Conservation (phyloP, 2,797 vertebrate genomes). For the Mionectes olivaceus region DNA sequence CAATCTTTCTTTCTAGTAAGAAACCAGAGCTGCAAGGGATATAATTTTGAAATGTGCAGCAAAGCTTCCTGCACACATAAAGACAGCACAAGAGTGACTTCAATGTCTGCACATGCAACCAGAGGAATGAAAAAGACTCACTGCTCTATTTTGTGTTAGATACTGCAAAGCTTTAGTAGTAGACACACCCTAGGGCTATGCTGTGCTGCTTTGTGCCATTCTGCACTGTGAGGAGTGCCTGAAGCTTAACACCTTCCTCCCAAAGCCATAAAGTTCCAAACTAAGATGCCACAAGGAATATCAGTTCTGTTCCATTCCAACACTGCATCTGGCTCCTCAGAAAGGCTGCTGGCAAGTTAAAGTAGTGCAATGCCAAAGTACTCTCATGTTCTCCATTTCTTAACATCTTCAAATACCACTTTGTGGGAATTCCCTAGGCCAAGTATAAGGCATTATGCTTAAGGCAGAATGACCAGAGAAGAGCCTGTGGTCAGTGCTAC, state of each 20-base stretch:
- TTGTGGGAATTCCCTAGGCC: not conserved
- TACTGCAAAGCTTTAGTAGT: not conserved
- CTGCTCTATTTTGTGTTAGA: not conserved
- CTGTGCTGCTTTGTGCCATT: not conserved
- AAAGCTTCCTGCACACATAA: not conserved
- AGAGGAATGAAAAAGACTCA: not conserved
- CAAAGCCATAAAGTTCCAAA: slow-evolving; percentile 3
- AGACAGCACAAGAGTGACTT: not conserved
- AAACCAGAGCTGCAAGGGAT: not conserved
- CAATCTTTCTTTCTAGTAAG: not conserved
- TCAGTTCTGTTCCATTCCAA: not conserved
- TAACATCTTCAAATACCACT: not conserved
- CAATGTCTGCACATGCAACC: not conserved
- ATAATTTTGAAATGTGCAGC: not conserved
- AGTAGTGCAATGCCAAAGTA: not conserved
- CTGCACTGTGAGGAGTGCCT: not conserved
- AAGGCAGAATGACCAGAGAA: not conserved
- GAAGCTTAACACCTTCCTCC: not conserved
- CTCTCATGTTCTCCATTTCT: not conserved
- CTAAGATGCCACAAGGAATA: not conserved
- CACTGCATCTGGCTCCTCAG: not conserved
- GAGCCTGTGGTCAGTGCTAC: not conserved
- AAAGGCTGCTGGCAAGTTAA: not conserved
- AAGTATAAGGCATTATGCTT: not conserved
- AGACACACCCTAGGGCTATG: not conserved